A percentile compares a stretch with the other conserved stretches of the same genome.
Conservation (phyloP, 2,113 vertebrate genomes). For the Eptatretus burgeri region DNA sequence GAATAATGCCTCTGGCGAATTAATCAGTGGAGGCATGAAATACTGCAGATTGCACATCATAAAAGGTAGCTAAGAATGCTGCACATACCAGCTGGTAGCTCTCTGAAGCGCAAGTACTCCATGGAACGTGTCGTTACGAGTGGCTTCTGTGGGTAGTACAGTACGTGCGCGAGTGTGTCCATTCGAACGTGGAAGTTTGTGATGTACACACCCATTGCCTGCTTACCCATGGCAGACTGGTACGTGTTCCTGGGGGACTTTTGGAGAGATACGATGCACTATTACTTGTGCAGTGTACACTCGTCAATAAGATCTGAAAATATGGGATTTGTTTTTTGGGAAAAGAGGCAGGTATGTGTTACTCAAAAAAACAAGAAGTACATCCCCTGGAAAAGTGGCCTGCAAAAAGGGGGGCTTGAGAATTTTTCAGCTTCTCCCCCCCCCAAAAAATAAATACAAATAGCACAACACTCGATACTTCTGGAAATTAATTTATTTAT, state of each 20-base stretch:
- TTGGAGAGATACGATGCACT: conserved; percentile 9
- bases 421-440: not conserved
- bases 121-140: conserved; percentile 83
- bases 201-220: conserved; percentile 97
- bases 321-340: conserved; percentile 10
- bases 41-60: too few species aligned
- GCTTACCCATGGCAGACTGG: conserved; percentile 97
- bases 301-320: conserved; percentile 7
- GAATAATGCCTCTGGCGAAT: too few species aligned
- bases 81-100: conserved; percentile 52
- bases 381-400: not conserved
- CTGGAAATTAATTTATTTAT: too few species aligned
- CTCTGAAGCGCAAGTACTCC: conserved; percentile 86
- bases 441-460: too few species aligned
- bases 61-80: too few species aligned
- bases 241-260: conserved; percentile 97
- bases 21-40: too few species aligned
- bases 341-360: too few species aligned
- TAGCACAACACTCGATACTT: too few species aligned
- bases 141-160: conserved; percentile 93
- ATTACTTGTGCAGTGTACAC: not conserved
- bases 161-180: conserved; percentile 77
- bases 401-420: not conserved
- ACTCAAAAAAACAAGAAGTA: too few species aligned
- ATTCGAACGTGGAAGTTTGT: conserved; percentile 94